Evolutionary conservation across 2,888 invertebrate genomes (phyloP), one percentile per base, ranked within the genome.

Genomic region (Erannis defoliaria): DNA sequence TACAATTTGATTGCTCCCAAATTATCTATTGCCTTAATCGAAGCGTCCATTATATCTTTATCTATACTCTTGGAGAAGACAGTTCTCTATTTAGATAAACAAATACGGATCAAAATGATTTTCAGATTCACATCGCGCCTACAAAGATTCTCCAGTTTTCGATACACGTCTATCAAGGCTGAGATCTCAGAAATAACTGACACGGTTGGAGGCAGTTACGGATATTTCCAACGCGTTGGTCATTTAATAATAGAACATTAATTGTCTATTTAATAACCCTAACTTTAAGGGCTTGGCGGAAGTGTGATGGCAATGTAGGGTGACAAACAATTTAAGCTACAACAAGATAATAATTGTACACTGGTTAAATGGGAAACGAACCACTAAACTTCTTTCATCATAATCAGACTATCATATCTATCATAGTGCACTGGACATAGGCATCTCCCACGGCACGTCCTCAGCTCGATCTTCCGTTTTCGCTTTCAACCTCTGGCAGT

Each of bases 241-340:
- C 38, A 53, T 51, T 59, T 48, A 54, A 51, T 59, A 53, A 59
- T 53, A 59, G 59, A 23, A 16, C 21, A 46, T 53, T 53, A 59
- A 59, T 46, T 40, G 54, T 8, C 48, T 14, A 42, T 50, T 51
- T 49, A 49, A 31, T 53, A 46, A 42, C 48, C 37, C 23, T 37
- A 45, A 51, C 45, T 35, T 45, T 6, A 37, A 37, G 53, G 53
- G 46, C 46, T 48, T 23, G 46, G 43, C 42, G 33, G 35, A 43
- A 16, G 8, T 14, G 5, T 31, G 43, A 33, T 35, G 23, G 1
- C 14, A 0, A 2, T 18, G 33, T 19, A 45, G 19, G 19, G 37
- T 58, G 43, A 37, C 51, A 19, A 38, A 10, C 9, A 1, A 31
- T 40, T 51, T 42, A 10, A 40, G 19, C 10, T n/a, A n/a, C n/a